phyloP scores from a whole-genome alignment of 2,113 vertebrate genomes.

The Odocoileus hemionus region DNA sequence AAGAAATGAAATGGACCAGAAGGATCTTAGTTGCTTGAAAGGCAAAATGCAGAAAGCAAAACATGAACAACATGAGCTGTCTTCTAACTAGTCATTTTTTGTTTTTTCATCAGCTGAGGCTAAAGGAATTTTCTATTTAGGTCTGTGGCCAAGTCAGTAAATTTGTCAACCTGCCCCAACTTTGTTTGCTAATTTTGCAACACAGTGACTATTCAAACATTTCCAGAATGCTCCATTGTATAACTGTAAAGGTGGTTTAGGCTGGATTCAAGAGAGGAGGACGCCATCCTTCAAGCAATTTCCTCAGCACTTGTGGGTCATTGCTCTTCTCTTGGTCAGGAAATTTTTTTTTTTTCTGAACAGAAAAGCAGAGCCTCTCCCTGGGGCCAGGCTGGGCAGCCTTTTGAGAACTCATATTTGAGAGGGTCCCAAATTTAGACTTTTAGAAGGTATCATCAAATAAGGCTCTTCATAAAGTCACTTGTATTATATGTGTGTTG shows the following conservation, averaged over 20 bases:
- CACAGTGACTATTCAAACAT: slow-evolving; percentile 31
- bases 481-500: background rate
- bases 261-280: background rate
- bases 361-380: background rate
- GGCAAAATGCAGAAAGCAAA: background rate
- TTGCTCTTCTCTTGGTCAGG: background rate
- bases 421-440: background rate
- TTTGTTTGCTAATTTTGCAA: slow-evolving; percentile 57
- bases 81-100: background rate
- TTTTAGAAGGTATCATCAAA: background rate
- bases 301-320: background rate
- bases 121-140: slow-evolving; percentile 31
- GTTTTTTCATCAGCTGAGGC: background rate
- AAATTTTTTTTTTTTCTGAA: background rate
- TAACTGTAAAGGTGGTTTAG: background rate
- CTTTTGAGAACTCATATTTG: background rate
- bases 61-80: background rate
- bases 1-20: background rate
- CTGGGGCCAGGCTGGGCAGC: background rate
- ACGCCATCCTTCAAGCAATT: background rate
- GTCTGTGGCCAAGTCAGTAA: slow-evolving; percentile 54
- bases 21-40: background rate
- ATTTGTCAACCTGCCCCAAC: slow-evolving; percentile 43
- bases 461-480: background rate
- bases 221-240: slow-evolving; percentile 36